Base-by-base conservation (phyloP, 2,888 invertebrate species). In the Taenaris catops region DNA sequence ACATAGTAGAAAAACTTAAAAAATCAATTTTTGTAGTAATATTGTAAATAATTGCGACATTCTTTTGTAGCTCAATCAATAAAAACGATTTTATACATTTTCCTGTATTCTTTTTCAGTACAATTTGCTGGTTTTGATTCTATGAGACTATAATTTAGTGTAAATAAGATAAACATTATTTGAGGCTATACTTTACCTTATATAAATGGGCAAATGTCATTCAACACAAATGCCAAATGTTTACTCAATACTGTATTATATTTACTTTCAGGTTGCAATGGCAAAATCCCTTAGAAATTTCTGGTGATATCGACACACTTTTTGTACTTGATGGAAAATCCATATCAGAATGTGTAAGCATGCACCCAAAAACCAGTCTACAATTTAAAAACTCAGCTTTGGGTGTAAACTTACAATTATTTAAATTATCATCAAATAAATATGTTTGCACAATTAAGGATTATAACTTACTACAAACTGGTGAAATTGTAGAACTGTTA, bases 271-370 rank as follows among this genome's bases (percentile, higher is more conserved):
- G 87, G 31, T 61, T 83, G 39, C 44, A 56, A 34, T 75, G 83
- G 68, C 48, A 59, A 28, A 51, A 45, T 17, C 41, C 57, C 4
- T 7, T 54, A 3, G 48, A 58, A 38, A 32, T 44, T 23, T 62
- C 67, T 16, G 41, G 55, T 11, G 44, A 53, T 25, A 63, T 80
- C 27, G 58, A 72, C n/a, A 63, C 54, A 4, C 55, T 87, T 8
- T 44, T 75, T 6, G 53, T 87, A 38, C 52, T 84, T 25, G 86
- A 87, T 62, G 86, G 87, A 7, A 70, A 65, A 58, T 74, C 70
- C 41, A 57, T 86, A 11, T 57, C 64, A 32, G 65, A 81, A 25
- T 70, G 63, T 41, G 41, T 79, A 6, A 65, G 58, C 19, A n/a
- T 38, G 17, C 38, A 49, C 25, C 29, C 45, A 7, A 25, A 46